Percentiles rank a stretch among this genome's conserved stretches.
Evolutionary conservation across 2,113 vertebrate species (phyloP).

Genomic region (Melanerpes aurifrons): DNA sequence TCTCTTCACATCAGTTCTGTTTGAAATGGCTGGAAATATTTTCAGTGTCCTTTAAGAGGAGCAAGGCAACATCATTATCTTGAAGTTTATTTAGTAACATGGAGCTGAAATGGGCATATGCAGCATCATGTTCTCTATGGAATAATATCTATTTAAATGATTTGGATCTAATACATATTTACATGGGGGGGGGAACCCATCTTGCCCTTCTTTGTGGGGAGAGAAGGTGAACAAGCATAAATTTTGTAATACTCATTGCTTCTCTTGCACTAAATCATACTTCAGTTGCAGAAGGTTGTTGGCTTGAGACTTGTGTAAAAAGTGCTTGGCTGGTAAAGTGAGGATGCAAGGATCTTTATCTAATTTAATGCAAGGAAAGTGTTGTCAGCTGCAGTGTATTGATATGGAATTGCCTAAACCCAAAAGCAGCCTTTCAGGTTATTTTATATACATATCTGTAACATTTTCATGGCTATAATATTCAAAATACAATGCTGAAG

Average conservation of each 20-base stretch:
- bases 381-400: slow-evolving; percentile 14
- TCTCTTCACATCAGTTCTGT: background rate
- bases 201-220: slow-evolving; percentile 56
- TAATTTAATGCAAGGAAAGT: slow-evolving; percentile 41
- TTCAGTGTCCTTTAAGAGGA: slow-evolving; percentile 41
- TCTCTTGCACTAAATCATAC: slow-evolving; percentile 62
- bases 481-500: background rate
- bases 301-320: slow-evolving; percentile 60
- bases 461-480: background rate
- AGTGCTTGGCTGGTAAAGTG: slow-evolving; percentile 62
- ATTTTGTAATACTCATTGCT: slow-evolving; percentile 61
- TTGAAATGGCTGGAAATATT: slow-evolving; percentile 25
- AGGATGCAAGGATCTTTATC: slow-evolving; percentile 7
- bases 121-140: slow-evolving; percentile 58
- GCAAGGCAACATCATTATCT: slow-evolving; percentile 14
- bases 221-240: slow-evolving; percentile 65
- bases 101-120: slow-evolving; percentile 49
- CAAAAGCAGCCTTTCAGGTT: background rate
- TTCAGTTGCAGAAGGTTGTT: slow-evolving; percentile 66
- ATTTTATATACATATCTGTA: background rate
- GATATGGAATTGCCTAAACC: background rate
- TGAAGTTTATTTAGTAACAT: slow-evolving; percentile 61
- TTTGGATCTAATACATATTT: slow-evolving; percentile 66
- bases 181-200: slow-evolving; percentile 51
- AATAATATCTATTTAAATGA: slow-evolving; percentile 63